Evolutionary conservation across 2,113 vertebrate genomes (phyloP).

Genomic region (Gulo gulo): DNA sequence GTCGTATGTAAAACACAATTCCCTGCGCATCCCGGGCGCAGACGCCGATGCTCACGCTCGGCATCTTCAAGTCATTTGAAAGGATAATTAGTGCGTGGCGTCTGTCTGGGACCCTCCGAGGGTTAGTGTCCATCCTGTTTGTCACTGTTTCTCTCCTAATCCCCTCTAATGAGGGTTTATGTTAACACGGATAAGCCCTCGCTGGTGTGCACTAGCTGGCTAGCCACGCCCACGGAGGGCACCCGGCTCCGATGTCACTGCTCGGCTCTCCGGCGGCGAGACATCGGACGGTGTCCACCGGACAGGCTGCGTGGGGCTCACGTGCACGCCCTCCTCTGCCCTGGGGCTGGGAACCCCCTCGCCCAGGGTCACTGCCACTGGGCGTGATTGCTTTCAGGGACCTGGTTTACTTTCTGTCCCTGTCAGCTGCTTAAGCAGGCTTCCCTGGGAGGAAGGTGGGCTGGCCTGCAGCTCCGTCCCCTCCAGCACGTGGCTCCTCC

Average conservation of each 20-base stretch:
- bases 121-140: constrained; percentile 92
- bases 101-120: constrained; percentile 88
- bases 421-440: not conserved
- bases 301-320: accelerated
- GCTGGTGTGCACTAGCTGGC: constrained; percentile 87
- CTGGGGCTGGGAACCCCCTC: not conserved
- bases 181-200: constrained; percentile 96
- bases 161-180: constrained; percentile 97
- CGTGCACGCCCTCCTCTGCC: not conserved
- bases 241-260: constrained; percentile 87
- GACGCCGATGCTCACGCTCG: constrained; percentile 50
- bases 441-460: not conserved
- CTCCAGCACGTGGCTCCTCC: not conserved
- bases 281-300: constrained; percentile 55
- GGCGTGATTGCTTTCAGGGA: not conserved
- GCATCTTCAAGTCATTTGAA: constrained; percentile 86
- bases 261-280: constrained; percentile 87
- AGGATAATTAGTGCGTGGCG: constrained; percentile 87
- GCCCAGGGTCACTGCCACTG: not conserved
- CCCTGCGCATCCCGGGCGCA: constrained; percentile 65
- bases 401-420: not conserved
- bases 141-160: constrained; percentile 93
- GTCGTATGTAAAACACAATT: constrained; percentile 65
- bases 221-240: constrained; percentile 90
- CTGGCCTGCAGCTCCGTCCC: not conserved